Evolutionary conservation across 2,888 invertebrate genomes (phyloP).

Genomic region (Eristalis intricaria): DNA sequence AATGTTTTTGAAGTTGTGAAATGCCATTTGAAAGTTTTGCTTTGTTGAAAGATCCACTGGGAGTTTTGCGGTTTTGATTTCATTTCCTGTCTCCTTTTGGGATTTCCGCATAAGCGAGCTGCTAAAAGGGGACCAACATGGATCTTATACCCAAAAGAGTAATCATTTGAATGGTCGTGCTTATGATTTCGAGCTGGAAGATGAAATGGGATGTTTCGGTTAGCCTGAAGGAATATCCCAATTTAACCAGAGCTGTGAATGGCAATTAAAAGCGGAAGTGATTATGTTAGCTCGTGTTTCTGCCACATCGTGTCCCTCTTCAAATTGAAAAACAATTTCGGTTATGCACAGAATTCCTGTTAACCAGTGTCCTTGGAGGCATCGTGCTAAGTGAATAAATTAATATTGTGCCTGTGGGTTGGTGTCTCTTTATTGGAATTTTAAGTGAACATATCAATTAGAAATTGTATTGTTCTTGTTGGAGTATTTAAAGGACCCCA

Average conservation of each 20-base stretch:
- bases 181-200: background rate
- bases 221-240: background rate
- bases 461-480: no score
- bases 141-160: constrained; percentile 1
- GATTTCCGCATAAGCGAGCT: constrained; percentile 19
- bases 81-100: constrained; percentile 14
- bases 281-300: constrained; percentile 12
- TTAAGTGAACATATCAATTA: background rate
- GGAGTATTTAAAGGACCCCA: no score
- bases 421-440: background rate
- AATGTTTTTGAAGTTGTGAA: constrained; percentile 13
- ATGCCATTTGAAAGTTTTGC: constrained; percentile 19
- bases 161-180: constrained; percentile 9
- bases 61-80: background rate
- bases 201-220: background rate
- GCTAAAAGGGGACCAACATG: background rate
- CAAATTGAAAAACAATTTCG: background rate
- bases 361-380: background rate
- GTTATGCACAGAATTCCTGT: background rate
- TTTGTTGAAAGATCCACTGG: constrained; percentile 2
- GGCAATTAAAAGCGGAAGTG: constrained; percentile 24
- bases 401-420: background rate
- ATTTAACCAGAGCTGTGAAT: constrained; percentile 18
- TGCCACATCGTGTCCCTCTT: background rate
- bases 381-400: background rate